Evolutionary conservation across 2,113 vertebrate genomes (phyloP).

Genomic region (Planiliza haematocheilus): DNA sequence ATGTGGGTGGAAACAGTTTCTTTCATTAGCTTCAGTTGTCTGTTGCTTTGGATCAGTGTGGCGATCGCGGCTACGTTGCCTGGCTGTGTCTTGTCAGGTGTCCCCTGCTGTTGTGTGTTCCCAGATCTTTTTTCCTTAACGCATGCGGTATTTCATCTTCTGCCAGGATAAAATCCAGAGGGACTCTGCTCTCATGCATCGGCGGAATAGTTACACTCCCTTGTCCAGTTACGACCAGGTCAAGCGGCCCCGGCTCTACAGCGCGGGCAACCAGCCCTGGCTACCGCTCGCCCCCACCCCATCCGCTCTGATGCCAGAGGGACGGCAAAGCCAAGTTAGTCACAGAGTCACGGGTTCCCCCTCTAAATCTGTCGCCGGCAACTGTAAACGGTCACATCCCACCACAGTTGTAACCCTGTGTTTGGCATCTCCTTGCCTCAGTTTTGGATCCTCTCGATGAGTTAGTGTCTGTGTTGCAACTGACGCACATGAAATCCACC

Average conservation of each 20-base stretch:
- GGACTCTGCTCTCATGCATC: slow-evolving; percentile 87
- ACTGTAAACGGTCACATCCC: slow-evolving; percentile 53
- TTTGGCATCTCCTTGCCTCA: slow-evolving; percentile 31
- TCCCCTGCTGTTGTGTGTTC: slow-evolving; percentile 19
- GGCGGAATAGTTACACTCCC: slow-evolving; percentile 96
- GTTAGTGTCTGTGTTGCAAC: slow-evolving; percentile 49
- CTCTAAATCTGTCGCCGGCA: slow-evolving; percentile 47
- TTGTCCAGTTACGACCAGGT: slow-evolving; percentile 92
- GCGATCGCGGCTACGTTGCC: slow-evolving; percentile 8
- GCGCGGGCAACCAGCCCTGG: slow-evolving; percentile 92
- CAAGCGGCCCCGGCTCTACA: slow-evolving; percentile 93
- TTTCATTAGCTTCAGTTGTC: neutral
- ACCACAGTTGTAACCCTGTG: slow-evolving; percentile 53
- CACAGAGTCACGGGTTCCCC: slow-evolving; percentile 75
- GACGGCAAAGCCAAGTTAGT: slow-evolving; percentile 89
- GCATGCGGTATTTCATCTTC: slow-evolving; percentile 79
- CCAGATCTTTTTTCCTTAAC: slow-evolving; percentile 59
- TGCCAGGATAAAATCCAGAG: slow-evolving; percentile 85
- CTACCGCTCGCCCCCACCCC: slow-evolving; percentile 83
- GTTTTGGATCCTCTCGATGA: slow-evolving; percentile 43
- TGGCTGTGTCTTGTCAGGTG: slow-evolving; percentile 33
- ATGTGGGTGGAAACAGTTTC: neutral
- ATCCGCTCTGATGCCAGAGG: slow-evolving; percentile 86
- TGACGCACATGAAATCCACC: slow-evolving; percentile 25
- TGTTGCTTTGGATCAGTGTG: slow-evolving; percentile 18